A percentile compares a stretch with the other conserved stretches of the same genome.
Conservation (phyloP, 2,888 invertebrate species). For the Tridacna gigas region DNA sequence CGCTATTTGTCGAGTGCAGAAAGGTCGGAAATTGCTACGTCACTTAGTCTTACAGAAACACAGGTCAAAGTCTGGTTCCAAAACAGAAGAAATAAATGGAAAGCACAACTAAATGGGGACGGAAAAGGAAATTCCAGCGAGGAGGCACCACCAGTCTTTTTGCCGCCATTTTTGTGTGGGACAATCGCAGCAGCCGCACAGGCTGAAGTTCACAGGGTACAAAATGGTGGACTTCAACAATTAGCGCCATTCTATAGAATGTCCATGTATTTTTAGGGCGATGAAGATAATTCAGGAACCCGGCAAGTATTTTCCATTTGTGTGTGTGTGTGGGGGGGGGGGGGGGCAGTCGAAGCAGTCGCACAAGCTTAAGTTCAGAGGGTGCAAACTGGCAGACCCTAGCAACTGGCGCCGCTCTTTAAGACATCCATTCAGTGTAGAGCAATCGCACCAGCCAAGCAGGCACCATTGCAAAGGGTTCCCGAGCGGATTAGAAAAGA, state of each 20-base stretch:
- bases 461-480: too few relatives aligned
- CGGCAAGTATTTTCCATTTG: too few relatives aligned
- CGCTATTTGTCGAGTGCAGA: conserved; percentile 71
- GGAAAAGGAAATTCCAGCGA: conserved; percentile 46
- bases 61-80: conserved; percentile 75
- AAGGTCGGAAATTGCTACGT: conserved; percentile 69
- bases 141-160: conserved; percentile 50
- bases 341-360: too few relatives aligned
- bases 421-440: too few relatives aligned
- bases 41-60: conserved; percentile 69
- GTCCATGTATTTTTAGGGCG: conserved; percentile 41
- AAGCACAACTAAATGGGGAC: conserved; percentile 68
- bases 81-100: conserved; percentile 73
- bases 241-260: conserved; percentile 42
- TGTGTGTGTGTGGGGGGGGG: too few relatives aligned
- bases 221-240: conserved; percentile 28
- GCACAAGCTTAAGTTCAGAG: too few relatives aligned
- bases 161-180: conserved; percentile 61
- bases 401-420: too few relatives aligned
- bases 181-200: conserved; percentile 47
- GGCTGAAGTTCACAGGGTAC: conserved; percentile 17
- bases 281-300: not conserved
- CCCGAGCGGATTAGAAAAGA: too few relatives aligned
- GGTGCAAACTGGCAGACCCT: too few relatives aligned
- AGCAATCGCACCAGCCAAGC: too few relatives aligned